phyloP scores from a whole-genome alignment of 2,113 vertebrate genomes.

The Columbina picui region DNA sequence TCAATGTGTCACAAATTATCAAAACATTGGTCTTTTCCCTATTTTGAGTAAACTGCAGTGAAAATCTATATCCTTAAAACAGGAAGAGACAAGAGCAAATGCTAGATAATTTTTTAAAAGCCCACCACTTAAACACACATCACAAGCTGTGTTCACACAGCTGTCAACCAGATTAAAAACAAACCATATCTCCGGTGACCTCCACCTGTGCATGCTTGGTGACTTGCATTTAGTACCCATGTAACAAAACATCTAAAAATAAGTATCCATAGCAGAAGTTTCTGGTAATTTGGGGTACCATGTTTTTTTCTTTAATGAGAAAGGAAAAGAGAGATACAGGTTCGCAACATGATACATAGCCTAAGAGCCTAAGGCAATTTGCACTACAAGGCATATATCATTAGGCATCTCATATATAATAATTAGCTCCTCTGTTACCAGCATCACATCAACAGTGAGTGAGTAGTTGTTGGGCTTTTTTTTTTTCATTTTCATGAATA shows the following conservation, averaged over 20 bases:
- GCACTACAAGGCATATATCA: not conserved
- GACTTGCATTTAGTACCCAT: not conserved
- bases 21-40: not conserved
- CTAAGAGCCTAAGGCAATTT: not conserved
- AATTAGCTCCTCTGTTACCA: not conserved
- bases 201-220: not conserved
- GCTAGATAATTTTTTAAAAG: not conserved
- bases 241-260: not conserved
- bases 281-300: not conserved
- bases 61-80: conserved; percentile 15
- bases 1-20: not conserved
- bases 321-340: not conserved
- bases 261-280: not conserved
- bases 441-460: not conserved
- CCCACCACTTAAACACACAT: not conserved
- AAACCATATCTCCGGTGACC: not conserved
- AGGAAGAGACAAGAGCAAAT: not conserved
- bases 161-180: not conserved
- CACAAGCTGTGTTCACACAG: not conserved
- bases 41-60: not conserved
- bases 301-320: not conserved
- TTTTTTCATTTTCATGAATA: not conserved
- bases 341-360: not conserved
- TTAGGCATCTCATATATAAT: not conserved
- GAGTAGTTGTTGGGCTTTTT: not conserved